Evolutionary conservation across 2,113 vertebrate genomes (phyloP), one percentile per base, ranked within the genome.

Genomic region (Falco punctatus): DNA sequence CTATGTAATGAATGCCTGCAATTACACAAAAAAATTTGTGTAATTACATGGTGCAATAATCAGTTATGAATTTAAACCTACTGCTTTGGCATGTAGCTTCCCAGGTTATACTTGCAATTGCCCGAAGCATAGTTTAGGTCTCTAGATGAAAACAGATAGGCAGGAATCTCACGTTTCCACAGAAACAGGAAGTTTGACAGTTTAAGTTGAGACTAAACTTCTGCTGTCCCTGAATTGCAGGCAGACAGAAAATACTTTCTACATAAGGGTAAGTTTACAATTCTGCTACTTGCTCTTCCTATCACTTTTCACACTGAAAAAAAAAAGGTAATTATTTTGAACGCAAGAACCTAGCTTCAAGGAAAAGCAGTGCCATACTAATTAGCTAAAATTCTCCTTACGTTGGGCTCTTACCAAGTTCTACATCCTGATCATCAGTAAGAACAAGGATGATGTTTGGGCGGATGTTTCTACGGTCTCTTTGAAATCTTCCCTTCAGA

Each of bases 371-470:
- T 19, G 22, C n/a, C 58, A 85, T 28, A 42, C 26, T 51, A 5
- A 4, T 62, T 54, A 90, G 55, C 55, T 92, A 65, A 78, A 88
- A 81, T 38, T 71, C 49, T 80, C 72, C 57, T 95, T 65, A 74
- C 9, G 7, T 32, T 74, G 58, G 64, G 64, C 3, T 89, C 98
- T 98, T 97, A 99, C 99, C 99, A 59, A 99, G 98, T 96, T 99
- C 99, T 88, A 99, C 98, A 90, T 99, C 99, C 97, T 99, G 99
- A 97, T 99, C 99, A 19, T 99, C 99, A 0, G 99, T 99, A 96
- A 99, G 98, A 97, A 99, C 98, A 52, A 99, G 98, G 97, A 99
- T 99, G 98, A 99, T 99, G 98, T 99, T 99, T 46, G 99, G 99
- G 17, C 99, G 98, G 97, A 99, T 99, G 97, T 99, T 99, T 82